These are phyloP conservation scores for Caenorhabditis wallacei DNA, from an alignment of 2,888 invertebrate genomes.

Conservation along the genomic window DNA sequence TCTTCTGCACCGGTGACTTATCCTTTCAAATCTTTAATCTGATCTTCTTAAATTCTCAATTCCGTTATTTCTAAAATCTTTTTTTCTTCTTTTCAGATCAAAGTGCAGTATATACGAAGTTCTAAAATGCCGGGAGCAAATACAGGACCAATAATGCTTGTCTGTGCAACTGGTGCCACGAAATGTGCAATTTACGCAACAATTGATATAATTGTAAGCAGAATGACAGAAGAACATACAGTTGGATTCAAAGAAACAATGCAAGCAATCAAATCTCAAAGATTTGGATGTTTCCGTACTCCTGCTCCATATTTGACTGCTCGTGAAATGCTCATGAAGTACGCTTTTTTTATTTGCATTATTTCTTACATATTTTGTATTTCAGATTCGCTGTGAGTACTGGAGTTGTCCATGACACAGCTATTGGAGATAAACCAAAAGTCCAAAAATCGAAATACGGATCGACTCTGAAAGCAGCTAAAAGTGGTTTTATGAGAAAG, in stretches of 20 bases:
- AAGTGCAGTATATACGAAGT: constrained; percentile 50
- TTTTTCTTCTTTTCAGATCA: constrained; percentile 47
- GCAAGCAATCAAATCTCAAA: constrained; percentile 55
- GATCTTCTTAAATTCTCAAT: not conserved
- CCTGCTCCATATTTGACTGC: constrained; percentile 41
- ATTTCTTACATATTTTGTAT: not conserved
- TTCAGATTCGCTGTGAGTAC: constrained; percentile 50
- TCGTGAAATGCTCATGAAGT: constrained; percentile 62
- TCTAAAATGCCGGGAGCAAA: constrained; percentile 43
- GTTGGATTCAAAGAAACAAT: constrained; percentile 65
- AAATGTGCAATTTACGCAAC: constrained; percentile 56
- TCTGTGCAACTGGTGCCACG: constrained; percentile 56
- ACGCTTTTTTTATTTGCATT: not conserved
- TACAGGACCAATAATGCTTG: constrained; percentile 58
- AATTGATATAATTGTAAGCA: constrained; percentile 56
- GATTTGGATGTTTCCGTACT: constrained; percentile 59
- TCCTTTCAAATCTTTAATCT: not conserved
- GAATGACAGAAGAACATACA: constrained; percentile 61
- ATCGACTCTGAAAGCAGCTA: not conserved
- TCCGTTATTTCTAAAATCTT: not conserved
- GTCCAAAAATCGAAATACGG: constrained; percentile 17
- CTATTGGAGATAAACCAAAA: constrained; percentile 47
- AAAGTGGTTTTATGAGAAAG: constrained; percentile 36
- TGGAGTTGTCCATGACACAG: constrained; percentile 57
- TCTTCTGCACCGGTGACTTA: not conserved